phyloP scores from a whole-genome alignment of 2,888 invertebrate genomes.

The Allophyes oxyacanthae region DNA sequence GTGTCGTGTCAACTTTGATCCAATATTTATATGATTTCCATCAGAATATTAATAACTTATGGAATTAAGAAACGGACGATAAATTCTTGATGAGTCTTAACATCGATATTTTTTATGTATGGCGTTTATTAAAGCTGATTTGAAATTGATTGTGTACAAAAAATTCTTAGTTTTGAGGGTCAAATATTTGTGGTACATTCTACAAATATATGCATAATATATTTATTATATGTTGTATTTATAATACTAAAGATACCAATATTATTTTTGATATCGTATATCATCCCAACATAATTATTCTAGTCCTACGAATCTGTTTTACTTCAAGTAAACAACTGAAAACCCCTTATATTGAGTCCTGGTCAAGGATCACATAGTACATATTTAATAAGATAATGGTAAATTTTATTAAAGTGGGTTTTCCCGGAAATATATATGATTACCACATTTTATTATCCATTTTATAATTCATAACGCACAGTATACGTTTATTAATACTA shows the following conservation, averaged over 20 bases:
- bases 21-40: slow-evolving; percentile 29
- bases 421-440: slow-evolving; percentile 16
- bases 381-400: no score
- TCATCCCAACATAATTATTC: no score
- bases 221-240: slow-evolving; percentile 4
- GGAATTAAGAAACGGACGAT: slow-evolving; percentile 17
- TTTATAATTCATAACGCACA: slow-evolving; percentile 13
- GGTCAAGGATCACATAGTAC: no score
- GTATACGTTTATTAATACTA: slow-evolving; percentile 3
- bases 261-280: no score
- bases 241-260: neutral
- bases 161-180: slow-evolving; percentile 25
- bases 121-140: slow-evolving; percentile 20
- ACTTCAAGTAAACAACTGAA: no score
- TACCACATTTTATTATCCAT: neutral
- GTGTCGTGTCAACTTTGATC: slow-evolving; percentile 27
- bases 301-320: no score
- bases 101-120: slow-evolving; percentile 13
- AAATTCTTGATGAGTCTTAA: slow-evolving; percentile 24
- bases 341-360: no score
- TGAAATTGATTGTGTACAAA: slow-evolving; percentile 34
- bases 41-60: slow-evolving; percentile 35
- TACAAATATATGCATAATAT: slow-evolving; percentile 8
- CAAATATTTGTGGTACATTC: slow-evolving; percentile 28
- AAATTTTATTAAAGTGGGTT: slow-evolving; percentile 11